Evolutionary conservation across 1,140 invertebrate species (phyloP), one percentile per base, ranked within the genome.

Genomic region (Lanistes nyassanus): DNA sequence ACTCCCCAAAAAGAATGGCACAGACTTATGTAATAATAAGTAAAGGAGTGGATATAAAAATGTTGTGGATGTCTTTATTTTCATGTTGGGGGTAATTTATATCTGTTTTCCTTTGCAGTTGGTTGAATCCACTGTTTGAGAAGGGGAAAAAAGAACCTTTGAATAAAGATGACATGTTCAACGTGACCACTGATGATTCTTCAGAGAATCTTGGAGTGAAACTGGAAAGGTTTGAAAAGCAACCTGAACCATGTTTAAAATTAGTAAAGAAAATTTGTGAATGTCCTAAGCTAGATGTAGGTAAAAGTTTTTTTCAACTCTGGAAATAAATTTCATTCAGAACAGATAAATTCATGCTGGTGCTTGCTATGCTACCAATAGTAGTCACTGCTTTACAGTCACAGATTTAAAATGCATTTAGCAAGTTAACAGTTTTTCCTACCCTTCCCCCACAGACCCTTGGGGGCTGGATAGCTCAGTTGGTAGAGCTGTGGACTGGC

Each of bases 51-150:
- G n/a, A n/a, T n/a, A n/a, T n/a, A n/a, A n/a, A n/a, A n/a, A n/a
- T n/a, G n/a, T n/a, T n/a, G n/a, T n/a, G n/a, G n/a, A n/a, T n/a
- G n/a, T n/a, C n/a, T n/a, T n/a, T n/a, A n/a, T n/a, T n/a, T n/a
- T n/a, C n/a, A n/a, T n/a, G n/a, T n/a, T n/a, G n/a, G n/a, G n/a
- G n/a, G n/a, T n/a, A n/a, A n/a, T n/a, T n/a, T n/a, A n/a, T n/a
- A n/a, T n/a, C n/a, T 39, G 53, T 26, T 74, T 71, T 67, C 69
- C 29, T n/a, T 77, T 81, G 19, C 75, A 88, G 87, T 74, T 88
- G 87, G 87, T 39, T 87, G 66, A 87, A 87, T 67, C 83, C 84
- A 16, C 39, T 87, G 26, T 85, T 88, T 67, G 81, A 78, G 62
- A 83, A 76, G 23, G 87, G 87, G 13, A 84, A 85, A 70, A 80